phyloP scores from a whole-genome alignment of 64 coral and sea anemone genomes.

The Orbicella faveolata region DNA sequence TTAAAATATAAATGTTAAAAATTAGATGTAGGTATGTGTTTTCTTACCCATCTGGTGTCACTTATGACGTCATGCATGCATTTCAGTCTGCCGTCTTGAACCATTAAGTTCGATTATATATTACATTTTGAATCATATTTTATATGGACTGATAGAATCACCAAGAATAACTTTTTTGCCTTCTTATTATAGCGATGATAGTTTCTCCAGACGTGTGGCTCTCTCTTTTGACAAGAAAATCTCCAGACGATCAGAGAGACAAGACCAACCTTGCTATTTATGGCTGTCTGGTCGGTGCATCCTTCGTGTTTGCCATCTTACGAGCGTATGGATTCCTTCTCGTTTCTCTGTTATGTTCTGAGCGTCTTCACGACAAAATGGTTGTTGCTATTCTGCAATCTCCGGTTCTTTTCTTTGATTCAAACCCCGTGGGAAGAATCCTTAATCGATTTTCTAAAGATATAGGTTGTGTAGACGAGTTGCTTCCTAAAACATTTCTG shows the following conservation, averaged over 20 bases:
- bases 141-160: too few relatives aligned
- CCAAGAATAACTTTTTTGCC: background rate
- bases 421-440: constrained; percentile 51
- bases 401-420: constrained; percentile 53
- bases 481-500: background rate
- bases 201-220: background rate
- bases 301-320: background rate
- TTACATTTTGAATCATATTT: too few relatives aligned
- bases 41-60: too few relatives aligned
- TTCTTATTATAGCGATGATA: background rate
- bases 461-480: background rate
- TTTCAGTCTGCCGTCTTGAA: too few relatives aligned
- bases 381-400: constrained; percentile 17
- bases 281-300: background rate
- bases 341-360: background rate
- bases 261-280: background rate
- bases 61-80: too few relatives aligned
- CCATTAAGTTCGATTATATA: too few relatives aligned
- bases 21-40: too few relatives aligned
- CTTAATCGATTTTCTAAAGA: constrained; percentile 49
- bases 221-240: background rate
- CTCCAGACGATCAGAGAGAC: background rate
- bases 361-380: constrained; percentile 41
- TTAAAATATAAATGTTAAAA: too few relatives aligned
- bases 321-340: background rate